Evolutionary conservation across 2,113 vertebrate genomes (phyloP).

Genomic region (Anser cygnoides): DNA sequence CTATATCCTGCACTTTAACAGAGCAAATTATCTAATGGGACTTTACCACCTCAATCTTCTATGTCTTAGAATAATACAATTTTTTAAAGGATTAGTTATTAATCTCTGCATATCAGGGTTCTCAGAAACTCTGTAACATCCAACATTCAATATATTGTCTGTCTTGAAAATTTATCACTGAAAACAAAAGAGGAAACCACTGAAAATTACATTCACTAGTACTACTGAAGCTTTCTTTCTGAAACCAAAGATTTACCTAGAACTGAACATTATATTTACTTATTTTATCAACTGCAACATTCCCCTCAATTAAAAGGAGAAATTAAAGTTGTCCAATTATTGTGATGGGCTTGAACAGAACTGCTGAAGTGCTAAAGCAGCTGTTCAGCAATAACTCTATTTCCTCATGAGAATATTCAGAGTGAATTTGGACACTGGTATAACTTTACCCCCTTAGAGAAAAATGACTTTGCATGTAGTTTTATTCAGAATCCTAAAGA

Average conservation of each 20-base stretch:
- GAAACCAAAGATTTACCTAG: neutral
- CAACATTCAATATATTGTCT: neutral
- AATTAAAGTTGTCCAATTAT: neutral
- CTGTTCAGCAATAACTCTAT: neutral
- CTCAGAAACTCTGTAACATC: slow-evolving; percentile 22
- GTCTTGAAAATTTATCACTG: neutral
- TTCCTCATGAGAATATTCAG: neutral
- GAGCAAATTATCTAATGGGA: neutral
- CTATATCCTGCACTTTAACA: neutral
- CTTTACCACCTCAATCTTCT: neutral
- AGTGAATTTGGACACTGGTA: neutral
- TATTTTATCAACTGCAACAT: neutral
- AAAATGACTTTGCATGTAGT: neutral
- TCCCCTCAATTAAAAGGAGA: neutral
- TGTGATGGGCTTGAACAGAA: neutral
- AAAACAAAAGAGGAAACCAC: slow-evolving; percentile 22
- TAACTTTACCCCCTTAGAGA: neutral
- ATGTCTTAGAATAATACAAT: neutral
- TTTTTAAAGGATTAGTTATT: slow-evolving; percentile 2
- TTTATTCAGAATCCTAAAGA: neutral
- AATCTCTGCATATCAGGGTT: neutral
- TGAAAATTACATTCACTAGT: neutral
- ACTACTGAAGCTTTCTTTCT: neutral
- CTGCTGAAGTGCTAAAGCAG: neutral
- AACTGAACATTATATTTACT: neutral